A percentile compares a stretch with the other conserved stretches of the same genome.
phyloP scores from a whole-genome alignment of 1,140 invertebrate species.

The Aphaenogaster rudis region DNA sequence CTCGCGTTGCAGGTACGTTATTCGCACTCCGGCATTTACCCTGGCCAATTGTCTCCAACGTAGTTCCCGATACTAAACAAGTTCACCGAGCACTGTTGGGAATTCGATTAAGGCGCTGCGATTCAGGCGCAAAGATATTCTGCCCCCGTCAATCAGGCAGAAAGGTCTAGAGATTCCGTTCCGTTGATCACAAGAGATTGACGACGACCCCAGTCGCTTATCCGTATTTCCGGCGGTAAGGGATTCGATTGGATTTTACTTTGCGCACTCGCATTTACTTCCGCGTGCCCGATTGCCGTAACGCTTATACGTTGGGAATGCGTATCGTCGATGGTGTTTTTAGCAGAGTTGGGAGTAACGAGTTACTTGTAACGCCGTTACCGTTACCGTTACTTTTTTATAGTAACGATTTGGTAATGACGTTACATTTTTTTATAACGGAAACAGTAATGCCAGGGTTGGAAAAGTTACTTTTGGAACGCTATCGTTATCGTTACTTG shows the following conservation, averaged over 20 bases:
- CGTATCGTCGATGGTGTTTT: not conserved
- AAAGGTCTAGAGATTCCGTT: constrained; percentile 38
- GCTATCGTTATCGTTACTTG: too few relatives aligned
- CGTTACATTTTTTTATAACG: too few relatives aligned
- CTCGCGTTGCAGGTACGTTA: not conserved
- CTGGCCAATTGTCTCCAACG: constrained; percentile 59
- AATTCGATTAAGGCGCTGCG: constrained; percentile 70
- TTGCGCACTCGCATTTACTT: constrained; percentile 34
- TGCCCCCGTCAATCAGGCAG: constrained; percentile 46
- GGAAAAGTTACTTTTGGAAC: too few relatives aligned
- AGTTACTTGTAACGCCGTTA: too few relatives aligned
- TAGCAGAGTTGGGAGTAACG: too few relatives aligned
- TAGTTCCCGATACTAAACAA: constrained; percentile 60
- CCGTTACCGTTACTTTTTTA: too few relatives aligned
- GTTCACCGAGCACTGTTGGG: constrained; percentile 25
- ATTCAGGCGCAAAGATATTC: constrained; percentile 59
- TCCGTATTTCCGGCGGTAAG: constrained; percentile 55
- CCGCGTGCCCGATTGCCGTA: constrained; percentile 6
- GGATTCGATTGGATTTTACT: constrained; percentile 49
- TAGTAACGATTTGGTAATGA: too few relatives aligned
- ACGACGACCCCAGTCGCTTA: constrained; percentile 49
- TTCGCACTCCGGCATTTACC: constrained; percentile 37
- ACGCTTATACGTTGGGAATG: not conserved
- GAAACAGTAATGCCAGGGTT: too few relatives aligned
- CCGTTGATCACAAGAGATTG: constrained; percentile 51